These are phyloP conservation scores for Gnathonemus echidnorhynchus DNA, from an alignment of 2,113 vertebrate species.

Conservation along the genomic window DNA sequence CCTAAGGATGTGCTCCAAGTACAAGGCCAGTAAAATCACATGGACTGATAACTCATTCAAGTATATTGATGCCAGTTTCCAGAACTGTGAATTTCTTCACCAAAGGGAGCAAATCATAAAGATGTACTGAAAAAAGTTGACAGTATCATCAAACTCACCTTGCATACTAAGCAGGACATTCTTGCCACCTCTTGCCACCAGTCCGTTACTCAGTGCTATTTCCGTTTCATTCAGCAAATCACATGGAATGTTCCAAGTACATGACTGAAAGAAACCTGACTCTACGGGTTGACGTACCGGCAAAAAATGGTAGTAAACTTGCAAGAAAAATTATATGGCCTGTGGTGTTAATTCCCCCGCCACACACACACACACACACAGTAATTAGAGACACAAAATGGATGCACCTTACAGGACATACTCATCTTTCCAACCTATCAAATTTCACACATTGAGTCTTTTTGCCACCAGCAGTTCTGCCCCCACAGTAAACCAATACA, in stretches of 20 bases:
- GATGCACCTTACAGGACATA: not conserved
- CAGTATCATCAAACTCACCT: not conserved
- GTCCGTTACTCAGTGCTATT: not conserved
- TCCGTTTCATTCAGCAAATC: not conserved
- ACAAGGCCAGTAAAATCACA: not conserved
- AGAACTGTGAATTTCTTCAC: not conserved
- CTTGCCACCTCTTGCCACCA: not conserved
- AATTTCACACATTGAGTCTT: constrained; percentile 40
- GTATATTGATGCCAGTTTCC: not conserved
- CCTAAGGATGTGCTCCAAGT: not conserved
- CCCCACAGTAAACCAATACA: constrained; percentile 49
- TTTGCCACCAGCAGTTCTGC: constrained; percentile 39
- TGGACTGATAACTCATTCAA: not conserved
- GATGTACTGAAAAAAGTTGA: not conserved
- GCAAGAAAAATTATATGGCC: not conserved
- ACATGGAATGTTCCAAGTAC: not conserved
- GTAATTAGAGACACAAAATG: constrained; percentile 23
- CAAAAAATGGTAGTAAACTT: not conserved
- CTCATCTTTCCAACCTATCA: constrained; percentile 39
- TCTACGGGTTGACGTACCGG: not conserved
- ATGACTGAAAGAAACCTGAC: not conserved
- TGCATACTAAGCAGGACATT: not conserved
- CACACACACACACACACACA: not conserved
- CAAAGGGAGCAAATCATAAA: not conserved
- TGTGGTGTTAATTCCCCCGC: not conserved